Percentiles rank a stretch among this genome's conserved stretches.
These are phyloP conservation scores for Parazoanthus atlanticus DNA, from an alignment of 92 coral and sea anemone genomes.

Conservation along the genomic window DNA sequence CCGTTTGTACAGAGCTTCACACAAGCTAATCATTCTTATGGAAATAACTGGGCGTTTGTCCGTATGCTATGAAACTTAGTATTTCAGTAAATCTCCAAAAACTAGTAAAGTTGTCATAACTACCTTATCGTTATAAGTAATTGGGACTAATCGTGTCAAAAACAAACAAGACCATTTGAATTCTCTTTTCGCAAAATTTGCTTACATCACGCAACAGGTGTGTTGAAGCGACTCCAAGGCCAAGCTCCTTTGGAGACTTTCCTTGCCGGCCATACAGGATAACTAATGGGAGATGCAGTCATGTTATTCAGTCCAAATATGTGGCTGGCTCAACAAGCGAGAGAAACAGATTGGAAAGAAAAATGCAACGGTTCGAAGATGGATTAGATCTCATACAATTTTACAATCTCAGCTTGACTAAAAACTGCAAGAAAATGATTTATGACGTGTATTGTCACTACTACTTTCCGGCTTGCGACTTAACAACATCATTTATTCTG, in stretches of 20 bases:
- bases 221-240: slow-evolving; percentile 5
- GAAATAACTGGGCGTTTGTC: no score
- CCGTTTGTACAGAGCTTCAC: no score
- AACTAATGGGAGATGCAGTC: slow-evolving; percentile 2
- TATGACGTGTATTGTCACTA: slow-evolving; percentile 21
- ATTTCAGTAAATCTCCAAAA: no score
- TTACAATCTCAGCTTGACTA: neutral
- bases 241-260: neutral
- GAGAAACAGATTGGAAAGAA: neutral
- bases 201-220: neutral
- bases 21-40: no score
- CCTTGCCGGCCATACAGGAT: slow-evolving; percentile 11
- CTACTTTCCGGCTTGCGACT: slow-evolving; percentile 22
- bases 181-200: neutral
- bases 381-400: neutral
- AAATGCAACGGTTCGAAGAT: slow-evolving; percentile 7
- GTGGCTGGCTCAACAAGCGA: neutral
- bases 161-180: no score
- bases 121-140: no score
- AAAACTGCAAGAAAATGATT: neutral
- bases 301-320: neutral
- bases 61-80: no score
- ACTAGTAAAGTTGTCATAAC: no score
- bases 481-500: neutral
- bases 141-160: neutral